Percentiles rank a stretch among this genome's conserved stretches.
Conservation (phyloP, 2,888 invertebrate species). For the Acleris emargana region DNA sequence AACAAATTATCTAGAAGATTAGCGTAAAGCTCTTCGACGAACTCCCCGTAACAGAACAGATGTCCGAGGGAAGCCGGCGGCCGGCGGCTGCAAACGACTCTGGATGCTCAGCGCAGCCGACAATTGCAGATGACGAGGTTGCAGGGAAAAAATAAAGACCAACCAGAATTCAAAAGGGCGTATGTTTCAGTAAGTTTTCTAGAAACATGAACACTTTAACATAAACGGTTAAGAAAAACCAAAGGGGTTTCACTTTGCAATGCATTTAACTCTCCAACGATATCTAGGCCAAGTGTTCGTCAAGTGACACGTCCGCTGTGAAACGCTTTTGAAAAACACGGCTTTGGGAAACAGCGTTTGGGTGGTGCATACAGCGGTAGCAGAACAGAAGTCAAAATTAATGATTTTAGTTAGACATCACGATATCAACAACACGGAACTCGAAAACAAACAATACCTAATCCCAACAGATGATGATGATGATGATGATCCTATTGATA, state of each 20-base stretch:
- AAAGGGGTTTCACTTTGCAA: neutral
- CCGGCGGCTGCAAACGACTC: constrained; percentile 8
- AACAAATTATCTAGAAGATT: too few relatives aligned
- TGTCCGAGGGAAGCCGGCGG: neutral
- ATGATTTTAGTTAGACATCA: too few relatives aligned
- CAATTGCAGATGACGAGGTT: constrained; percentile 12
- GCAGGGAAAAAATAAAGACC: neutral
- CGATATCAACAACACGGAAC: too few relatives aligned
- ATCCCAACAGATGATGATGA: too few relatives aligned
- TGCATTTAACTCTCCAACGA: constrained; percentile 20
- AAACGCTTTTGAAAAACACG: too few relatives aligned
- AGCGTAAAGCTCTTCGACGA: too few relatives aligned
- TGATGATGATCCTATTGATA: too few relatives aligned
- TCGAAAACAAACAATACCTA: too few relatives aligned
- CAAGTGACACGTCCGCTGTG: neutral
- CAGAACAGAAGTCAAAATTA: too few relatives aligned
- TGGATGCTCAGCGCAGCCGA: constrained; percentile 3
- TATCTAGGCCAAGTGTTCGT: constrained; percentile 19
- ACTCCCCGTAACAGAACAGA: too few relatives aligned
- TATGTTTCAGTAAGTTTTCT: neutral
- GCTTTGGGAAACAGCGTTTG: too few relatives aligned
- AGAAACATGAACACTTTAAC: neutral
- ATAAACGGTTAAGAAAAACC: neutral
- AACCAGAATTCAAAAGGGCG: neutral
- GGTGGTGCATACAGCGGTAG: too few relatives aligned